Base-by-base conservation (phyloP, 1,140 invertebrate species). In the Temnothorax nylanderi region DNA sequence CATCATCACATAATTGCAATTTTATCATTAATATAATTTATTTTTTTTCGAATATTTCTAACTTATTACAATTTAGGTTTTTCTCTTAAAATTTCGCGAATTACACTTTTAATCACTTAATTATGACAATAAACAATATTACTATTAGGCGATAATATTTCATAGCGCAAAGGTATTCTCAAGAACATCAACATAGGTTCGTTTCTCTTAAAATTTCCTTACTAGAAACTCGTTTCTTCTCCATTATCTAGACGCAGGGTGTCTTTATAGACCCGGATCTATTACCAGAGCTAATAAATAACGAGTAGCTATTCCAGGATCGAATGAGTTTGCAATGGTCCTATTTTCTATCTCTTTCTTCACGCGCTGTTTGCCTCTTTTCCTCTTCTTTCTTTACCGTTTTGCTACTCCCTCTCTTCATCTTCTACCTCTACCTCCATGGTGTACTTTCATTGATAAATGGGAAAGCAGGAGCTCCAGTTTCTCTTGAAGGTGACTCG, bases 201-300 rank as follows among this genome's bases (percentile, higher is more conserved):
- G 67, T 47, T 56, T 82, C 84, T 77, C 88, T 26, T 26, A 26
- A 88, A 90, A 90, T 87, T 90, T 44, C 85, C 60, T 62, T 72
- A 56, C 64, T 89, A 51, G 51, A 87, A 71, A 74, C 65, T 78
- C 62, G 69, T 89, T 88, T 90, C 74, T 76, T 90, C 87, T 89
- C 92, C 94, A 94, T 94, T 94, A 94, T 89, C 69, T 81, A 90
- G 78, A 72, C 92, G 80, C 64, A 82, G 67, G 84, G 82, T 88
- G 90, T 88, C 85, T 91, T 92, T 92, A 89, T 89, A 84, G 87
- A 90, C 87, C 81, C 76, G 89, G 89, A 94, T 92, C 89, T 92
- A 94, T 94, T 93, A 92, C 93, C 81, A 71, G 26, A 85, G 56
- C 81, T 92, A 91, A 93, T 94, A 94, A 94, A 93, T 94, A 94